Evolutionary conservation across 2,797 vertebrate species (phyloP).

Genomic region (Helarctos malayanus): DNA sequence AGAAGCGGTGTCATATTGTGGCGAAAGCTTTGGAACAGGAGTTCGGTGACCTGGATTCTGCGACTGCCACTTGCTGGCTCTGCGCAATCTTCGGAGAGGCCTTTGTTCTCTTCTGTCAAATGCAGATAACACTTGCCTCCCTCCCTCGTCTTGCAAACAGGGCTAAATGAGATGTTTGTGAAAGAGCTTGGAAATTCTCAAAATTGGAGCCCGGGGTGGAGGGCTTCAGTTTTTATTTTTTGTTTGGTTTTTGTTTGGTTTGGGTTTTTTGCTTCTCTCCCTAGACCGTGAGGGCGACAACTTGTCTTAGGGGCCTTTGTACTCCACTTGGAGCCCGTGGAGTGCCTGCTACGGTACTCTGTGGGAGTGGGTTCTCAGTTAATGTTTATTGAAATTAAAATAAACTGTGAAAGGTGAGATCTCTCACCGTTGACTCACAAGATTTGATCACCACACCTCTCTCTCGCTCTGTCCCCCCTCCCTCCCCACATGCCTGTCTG

Average conservation of each 20-base stretch:
- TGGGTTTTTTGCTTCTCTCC: background rate
- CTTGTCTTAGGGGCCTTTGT: background rate
- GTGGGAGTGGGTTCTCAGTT: background rate
- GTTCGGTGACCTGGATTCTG: constrained; percentile 51
- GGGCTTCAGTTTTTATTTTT: background rate
- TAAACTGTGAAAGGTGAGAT: background rate
- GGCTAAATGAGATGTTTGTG: constrained; percentile 22
- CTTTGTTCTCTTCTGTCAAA: constrained; percentile 62
- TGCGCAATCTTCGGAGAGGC: constrained; percentile 12
- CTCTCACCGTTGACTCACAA: background rate
- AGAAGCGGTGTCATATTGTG: background rate
- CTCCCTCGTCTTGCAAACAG: background rate
- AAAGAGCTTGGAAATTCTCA: constrained; percentile 9
- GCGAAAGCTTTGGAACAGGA: constrained; percentile 47
- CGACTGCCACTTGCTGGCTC: background rate
- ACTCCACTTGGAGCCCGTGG: background rate
- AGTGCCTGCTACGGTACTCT: background rate
- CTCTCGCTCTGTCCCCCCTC: background rate
- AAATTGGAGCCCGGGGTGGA: background rate
- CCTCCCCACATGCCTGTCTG: background rate
- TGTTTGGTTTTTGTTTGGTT: background rate
- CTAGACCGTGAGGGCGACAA: background rate
- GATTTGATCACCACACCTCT: background rate
- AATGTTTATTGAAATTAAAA: constrained; percentile 42
- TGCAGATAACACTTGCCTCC: constrained; percentile 42